Evolutionary conservation across 2,888 invertebrate species (phyloP).

Genomic region (Geotrupes spiniger): DNA sequence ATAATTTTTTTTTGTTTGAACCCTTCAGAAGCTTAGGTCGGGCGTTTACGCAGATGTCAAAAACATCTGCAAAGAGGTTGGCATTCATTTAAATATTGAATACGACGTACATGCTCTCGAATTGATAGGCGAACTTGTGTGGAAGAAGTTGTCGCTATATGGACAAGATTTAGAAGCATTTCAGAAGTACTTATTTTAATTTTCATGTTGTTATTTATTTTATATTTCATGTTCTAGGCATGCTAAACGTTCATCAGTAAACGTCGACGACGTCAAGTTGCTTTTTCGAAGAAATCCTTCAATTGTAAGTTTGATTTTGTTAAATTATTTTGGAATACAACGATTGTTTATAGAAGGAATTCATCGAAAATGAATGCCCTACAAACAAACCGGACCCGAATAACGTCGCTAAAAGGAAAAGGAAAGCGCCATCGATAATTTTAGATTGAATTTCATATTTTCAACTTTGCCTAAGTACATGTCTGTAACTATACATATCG

Average conservation of each 20-base stretch:
- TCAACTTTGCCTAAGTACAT: no score
- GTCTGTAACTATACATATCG: no score
- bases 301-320: slow-evolving; percentile 51
- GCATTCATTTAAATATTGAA: slow-evolving; percentile 52
- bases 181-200: slow-evolving; percentile 55
- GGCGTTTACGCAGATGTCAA: slow-evolving; percentile 49
- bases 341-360: slow-evolving; percentile 22
- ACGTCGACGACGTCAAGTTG: slow-evolving; percentile 63
- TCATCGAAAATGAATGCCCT: slow-evolving; percentile 21
- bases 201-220: slow-evolving; percentile 10
- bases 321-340: background rate
- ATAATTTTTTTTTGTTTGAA: no score
- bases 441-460: background rate
- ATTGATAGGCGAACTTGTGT: slow-evolving; percentile 59
- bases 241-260: slow-evolving; percentile 61
- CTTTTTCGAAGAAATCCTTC: slow-evolving; percentile 60
- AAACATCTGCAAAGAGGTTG: slow-evolving; percentile 57
- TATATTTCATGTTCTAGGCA: slow-evolving; percentile 51
- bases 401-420: slow-evolving; percentile 18
- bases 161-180: slow-evolving; percentile 63
- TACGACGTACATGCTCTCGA: slow-evolving; percentile 57
- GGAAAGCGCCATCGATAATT: slow-evolving; percentile 14
- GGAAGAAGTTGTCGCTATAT: slow-evolving; percentile 57
- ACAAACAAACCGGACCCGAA: slow-evolving; percentile 4
- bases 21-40: slow-evolving; percentile 58